Conservation (phyloP, 2,888 invertebrate genomes). For the Drosophila maculinotata region DNA sequence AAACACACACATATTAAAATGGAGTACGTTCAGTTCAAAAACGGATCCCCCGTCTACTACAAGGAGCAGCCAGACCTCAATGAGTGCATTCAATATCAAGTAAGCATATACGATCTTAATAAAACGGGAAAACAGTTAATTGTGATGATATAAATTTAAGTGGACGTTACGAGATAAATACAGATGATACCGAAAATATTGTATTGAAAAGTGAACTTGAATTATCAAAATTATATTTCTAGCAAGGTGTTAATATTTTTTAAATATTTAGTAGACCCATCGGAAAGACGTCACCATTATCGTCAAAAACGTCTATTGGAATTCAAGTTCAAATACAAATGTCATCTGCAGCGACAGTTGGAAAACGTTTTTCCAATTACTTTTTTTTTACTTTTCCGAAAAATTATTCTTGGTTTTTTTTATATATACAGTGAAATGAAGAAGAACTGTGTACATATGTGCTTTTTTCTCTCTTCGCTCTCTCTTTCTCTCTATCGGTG, state of each 20-base stretch:
- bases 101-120: slow-evolving; percentile 77
- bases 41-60: slow-evolving; percentile 85
- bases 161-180: neutral
- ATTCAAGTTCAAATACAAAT: slow-evolving; percentile 76
- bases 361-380: slow-evolving; percentile 36
- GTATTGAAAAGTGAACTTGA: too few species aligned
- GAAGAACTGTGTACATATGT: slow-evolving; percentile 17
- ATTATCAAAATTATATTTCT: too few species aligned
- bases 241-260: neutral
- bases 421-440: slow-evolving; percentile 12
- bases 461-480: neutral
- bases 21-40: slow-evolving; percentile 85
- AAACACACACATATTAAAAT: slow-evolving; percentile 74
- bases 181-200: too few species aligned
- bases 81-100: slow-evolving; percentile 85
- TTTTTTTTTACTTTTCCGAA: slow-evolving; percentile 33
- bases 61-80: slow-evolving; percentile 85
- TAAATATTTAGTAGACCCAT: neutral
- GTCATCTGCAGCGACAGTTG: slow-evolving; percentile 34
- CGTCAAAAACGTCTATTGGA: slow-evolving; percentile 49
- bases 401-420: slow-evolving; percentile 3
- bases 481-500: slow-evolving; percentile 7
- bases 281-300: slow-evolving; percentile 50
- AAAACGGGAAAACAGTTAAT: neutral
- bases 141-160: neutral